Percentiles rank a stretch among this genome's conserved stretches.
Evolutionary conservation across 1,140 invertebrate genomes (phyloP).

Genomic region (Drosophila kepulauana): DNA sequence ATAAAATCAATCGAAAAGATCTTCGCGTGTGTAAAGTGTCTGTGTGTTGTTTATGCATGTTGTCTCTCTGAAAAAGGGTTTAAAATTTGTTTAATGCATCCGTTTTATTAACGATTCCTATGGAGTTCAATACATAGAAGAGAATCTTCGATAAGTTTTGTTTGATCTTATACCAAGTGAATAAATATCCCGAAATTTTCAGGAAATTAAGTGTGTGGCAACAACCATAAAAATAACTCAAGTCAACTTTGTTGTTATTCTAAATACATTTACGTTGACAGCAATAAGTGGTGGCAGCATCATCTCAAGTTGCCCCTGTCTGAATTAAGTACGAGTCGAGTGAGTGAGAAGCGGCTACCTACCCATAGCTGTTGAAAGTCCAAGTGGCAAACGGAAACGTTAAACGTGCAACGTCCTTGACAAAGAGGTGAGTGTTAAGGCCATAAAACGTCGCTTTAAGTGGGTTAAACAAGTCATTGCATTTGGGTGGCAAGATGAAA

Average conservation of each 20-base stretch:
- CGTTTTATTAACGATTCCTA: slow-evolving; percentile 75
- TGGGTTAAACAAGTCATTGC: slow-evolving; percentile 34
- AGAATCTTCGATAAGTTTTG: slow-evolving; percentile 48
- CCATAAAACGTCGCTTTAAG: slow-evolving; percentile 35
- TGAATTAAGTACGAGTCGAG: slow-evolving; percentile 37
- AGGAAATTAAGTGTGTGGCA: slow-evolving; percentile 56
- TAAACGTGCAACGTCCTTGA: slow-evolving; percentile 71
- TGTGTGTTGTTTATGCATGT: slow-evolving; percentile 58
- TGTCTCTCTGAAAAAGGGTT: slow-evolving; percentile 60
- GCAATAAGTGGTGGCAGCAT: slow-evolving; percentile 66
- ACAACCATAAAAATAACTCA: slow-evolving; percentile 72
- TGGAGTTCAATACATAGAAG: slow-evolving; percentile 41
- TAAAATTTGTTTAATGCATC: slow-evolving; percentile 71
- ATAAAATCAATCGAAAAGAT: slow-evolving; percentile 72
- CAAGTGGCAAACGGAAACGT: slow-evolving; percentile 42
- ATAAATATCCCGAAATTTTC: slow-evolving; percentile 40
- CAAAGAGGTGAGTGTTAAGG: slow-evolving; percentile 76
- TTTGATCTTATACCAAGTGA: slow-evolving; percentile 65
- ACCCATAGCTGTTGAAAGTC: slow-evolving; percentile 36
- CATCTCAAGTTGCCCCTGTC: slow-evolving; percentile 63
- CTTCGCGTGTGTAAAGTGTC: slow-evolving; percentile 58
- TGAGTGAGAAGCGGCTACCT: slow-evolving; percentile 46
- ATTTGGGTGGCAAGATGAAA: slow-evolving; percentile 18
- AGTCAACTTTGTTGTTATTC: slow-evolving; percentile 60
- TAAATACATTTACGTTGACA: slow-evolving; percentile 68